Conservation (phyloP, 2,797 vertebrate species). For the Morelia viridis region DNA sequence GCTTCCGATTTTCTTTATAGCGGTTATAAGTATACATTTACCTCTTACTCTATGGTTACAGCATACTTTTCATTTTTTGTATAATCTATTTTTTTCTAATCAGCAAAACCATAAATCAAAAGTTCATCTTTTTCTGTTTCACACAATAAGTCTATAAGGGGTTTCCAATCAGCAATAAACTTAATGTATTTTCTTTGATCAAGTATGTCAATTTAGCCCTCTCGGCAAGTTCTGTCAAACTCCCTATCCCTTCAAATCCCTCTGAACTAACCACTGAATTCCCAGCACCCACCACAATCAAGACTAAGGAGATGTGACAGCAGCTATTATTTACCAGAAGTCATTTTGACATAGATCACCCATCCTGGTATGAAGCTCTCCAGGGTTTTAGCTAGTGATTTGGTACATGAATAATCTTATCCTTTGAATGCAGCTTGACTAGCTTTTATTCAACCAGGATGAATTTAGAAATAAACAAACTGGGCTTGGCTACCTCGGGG, state of each 20-base stretch:
- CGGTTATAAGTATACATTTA: no score
- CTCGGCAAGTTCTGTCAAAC: background rate
- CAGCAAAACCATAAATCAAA: no score
- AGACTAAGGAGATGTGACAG: background rate
- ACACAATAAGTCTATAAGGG: no score
- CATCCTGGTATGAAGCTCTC: background rate
- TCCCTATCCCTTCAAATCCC: background rate
- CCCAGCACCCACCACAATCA: background rate
- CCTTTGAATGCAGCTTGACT: background rate
- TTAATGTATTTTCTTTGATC: no score
- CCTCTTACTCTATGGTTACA: no score
- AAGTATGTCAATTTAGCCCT: no score
- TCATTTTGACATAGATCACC: background rate
- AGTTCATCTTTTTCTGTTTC: no score
- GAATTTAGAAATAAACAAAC: background rate
- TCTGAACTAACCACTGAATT: background rate
- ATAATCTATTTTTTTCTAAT: no score
- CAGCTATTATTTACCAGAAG: background rate
- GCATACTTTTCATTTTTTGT: no score
- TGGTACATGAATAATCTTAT: background rate
- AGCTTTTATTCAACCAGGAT: background rate
- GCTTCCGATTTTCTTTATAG: no score
- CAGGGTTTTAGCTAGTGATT: background rate
- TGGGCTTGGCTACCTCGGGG: background rate
- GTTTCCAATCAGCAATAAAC: no score